Percentiles rank a stretch among this genome's conserved stretches.
Conservation (phyloP, 2,113 vertebrate species). For the Neotoma lepida region DNA sequence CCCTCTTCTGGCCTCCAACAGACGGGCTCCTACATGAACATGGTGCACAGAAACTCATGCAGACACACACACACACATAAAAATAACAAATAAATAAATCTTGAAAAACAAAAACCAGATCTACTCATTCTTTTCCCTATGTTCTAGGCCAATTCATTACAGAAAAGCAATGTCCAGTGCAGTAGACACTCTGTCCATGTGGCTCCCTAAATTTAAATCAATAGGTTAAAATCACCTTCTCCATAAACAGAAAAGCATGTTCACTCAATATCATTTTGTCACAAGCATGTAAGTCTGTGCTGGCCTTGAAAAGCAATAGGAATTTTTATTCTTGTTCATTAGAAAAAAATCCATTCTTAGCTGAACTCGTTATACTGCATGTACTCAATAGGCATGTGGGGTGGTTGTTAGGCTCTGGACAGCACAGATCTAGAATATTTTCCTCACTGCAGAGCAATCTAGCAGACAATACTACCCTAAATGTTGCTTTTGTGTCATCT, state of each 20-base stretch:
- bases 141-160: neutral
- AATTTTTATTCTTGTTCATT: conserved; percentile 36
- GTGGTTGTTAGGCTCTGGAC: neutral
- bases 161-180: neutral
- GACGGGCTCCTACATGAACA: neutral
- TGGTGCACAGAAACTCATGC: neutral
- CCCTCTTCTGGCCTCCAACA: neutral
- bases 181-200: neutral
- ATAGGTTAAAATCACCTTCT: neutral
- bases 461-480: neutral
- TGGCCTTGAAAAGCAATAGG: neutral
- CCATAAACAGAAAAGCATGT: conserved; percentile 14
- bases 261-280: conserved; percentile 40
- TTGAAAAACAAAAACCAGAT: neutral
- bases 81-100: neutral
- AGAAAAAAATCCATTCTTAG: neutral
- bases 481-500: neutral
- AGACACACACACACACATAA: neutral
- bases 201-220: neutral
- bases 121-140: neutral
- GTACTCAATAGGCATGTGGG: neutral
- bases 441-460: neutral
- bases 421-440: neutral
- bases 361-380: neutral
- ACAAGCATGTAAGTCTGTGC: neutral